Evolutionary conservation across 2,888 invertebrate genomes (phyloP).

Genomic region (Seira musarum): DNA sequence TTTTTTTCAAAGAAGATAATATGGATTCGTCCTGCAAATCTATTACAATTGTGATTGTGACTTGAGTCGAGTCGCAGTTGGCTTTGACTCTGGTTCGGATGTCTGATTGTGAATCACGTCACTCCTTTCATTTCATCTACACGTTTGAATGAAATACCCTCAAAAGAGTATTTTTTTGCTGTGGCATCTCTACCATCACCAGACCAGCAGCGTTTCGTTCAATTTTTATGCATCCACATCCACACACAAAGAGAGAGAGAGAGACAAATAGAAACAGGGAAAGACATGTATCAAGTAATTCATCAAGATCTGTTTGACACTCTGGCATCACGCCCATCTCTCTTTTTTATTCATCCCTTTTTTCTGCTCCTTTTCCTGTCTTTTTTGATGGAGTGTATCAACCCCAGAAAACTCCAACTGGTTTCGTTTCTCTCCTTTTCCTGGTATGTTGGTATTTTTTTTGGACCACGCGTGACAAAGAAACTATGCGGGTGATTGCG

Average conservation of each 20-base stretch:
- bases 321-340: slow-evolving; percentile 60
- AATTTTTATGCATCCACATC: neutral
- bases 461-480: neutral
- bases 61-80: no score
- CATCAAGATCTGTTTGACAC: slow-evolving; percentile 61
- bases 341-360: slow-evolving; percentile 10
- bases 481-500: neutral
- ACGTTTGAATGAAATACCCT: no score
- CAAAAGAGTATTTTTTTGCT: no score
- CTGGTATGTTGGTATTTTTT: neutral
- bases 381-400: slow-evolving; percentile 12
- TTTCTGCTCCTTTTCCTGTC: neutral
- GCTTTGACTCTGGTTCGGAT: no score
- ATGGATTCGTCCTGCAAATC: no score
- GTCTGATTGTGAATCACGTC: no score
- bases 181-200: no score
- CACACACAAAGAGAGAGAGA: neutral
- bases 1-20: neutral
- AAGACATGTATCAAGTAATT: slow-evolving; percentile 41
- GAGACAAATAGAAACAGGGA: neutral
- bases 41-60: no score
- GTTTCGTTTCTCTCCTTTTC: neutral
- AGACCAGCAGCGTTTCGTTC: no score
- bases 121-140: no score
- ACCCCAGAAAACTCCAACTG: neutral